Evolutionary conservation across 1,140 invertebrate genomes (phyloP), one percentile per base, ranked within the genome.

Genomic region (Trichonephila clavipes): DNA sequence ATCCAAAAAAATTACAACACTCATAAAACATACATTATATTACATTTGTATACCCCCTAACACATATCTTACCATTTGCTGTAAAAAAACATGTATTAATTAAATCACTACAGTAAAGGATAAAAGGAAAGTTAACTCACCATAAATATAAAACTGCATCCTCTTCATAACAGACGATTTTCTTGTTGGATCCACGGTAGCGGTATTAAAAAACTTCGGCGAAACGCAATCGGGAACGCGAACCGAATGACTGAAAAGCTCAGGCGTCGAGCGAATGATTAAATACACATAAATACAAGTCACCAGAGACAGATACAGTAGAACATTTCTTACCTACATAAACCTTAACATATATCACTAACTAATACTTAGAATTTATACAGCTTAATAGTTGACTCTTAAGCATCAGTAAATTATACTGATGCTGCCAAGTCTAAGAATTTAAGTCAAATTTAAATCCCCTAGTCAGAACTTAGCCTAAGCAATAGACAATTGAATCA

Each of bases 41-140:
- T 61, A 40, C 58, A 58, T 44, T 28, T 44, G 64, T 69, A 88
- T 69, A 72, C 61, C 61, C 44, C 28, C 72, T 72, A 14, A 62
- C 44, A 61, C 51, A 77, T 72, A 90, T 51, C 89, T 90, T 90
- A 90, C 89, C 89, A 81, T 51, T 62, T 90, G 89, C 81, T 62
- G 10, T 10, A 51, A 51, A 10, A 51, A 51, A 19, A 72, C 21
- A 51, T n/a, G 18, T 5, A 28, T 28, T 1, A 34, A 1, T 59
- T 28, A 7, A 66, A 12, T n/a, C 64, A 59, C 77, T 77, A 59
- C 16, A 61, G 19, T 64, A 82, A 90, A 34, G 24, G 19, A 40
- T 18, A 18, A 40, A 21, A 59, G 44, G 59, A 69, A 90, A 62
- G 19, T 62, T 8, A 90, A 90, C 89, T 90, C 89, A 90, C 89